Percentiles rank a stretch among this genome's conserved stretches.
Conservation (phyloP, 2,888 invertebrate genomes). For the Rhynchonema sp. region DNA sequence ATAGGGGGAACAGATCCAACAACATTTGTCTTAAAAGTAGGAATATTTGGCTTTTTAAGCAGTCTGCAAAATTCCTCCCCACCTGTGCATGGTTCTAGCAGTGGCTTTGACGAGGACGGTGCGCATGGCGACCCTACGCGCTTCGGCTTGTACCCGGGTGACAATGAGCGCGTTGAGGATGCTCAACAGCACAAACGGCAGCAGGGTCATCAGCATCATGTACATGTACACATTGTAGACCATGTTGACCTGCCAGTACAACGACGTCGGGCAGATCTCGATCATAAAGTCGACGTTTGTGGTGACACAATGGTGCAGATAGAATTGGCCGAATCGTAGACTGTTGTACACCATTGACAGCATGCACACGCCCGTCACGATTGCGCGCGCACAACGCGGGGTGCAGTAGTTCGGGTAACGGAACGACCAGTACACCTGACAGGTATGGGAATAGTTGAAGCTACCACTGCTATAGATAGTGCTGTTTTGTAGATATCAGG, state of each 20-base stretch:
- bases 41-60: too few relatives aligned
- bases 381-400: constrained; percentile 17
- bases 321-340: constrained; percentile 25
- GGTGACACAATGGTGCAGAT: constrained; percentile 9
- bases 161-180: constrained; percentile 24
- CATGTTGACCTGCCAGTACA: constrained; percentile 12
- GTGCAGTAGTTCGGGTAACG: constrained; percentile 14
- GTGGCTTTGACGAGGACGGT: not conserved
- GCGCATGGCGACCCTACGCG: not conserved
- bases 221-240: constrained; percentile 25
- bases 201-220: constrained; percentile 25
- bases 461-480: too few relatives aligned
- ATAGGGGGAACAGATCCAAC: too few relatives aligned
- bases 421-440: not conserved
- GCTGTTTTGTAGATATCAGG: too few relatives aligned
- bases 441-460: too few relatives aligned
- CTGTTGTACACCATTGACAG: constrained; percentile 23
- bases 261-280: constrained; percentile 25
- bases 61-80: too few relatives aligned
- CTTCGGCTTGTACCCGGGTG: constrained; percentile 3
- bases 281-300: constrained; percentile 11
- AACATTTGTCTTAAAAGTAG: too few relatives aligned
- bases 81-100: not conserved
- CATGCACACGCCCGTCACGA: constrained; percentile 14
- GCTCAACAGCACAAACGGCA: constrained; percentile 25